Conservation (phyloP, 2,797 vertebrate genomes). For the Poecilia gillii region DNA sequence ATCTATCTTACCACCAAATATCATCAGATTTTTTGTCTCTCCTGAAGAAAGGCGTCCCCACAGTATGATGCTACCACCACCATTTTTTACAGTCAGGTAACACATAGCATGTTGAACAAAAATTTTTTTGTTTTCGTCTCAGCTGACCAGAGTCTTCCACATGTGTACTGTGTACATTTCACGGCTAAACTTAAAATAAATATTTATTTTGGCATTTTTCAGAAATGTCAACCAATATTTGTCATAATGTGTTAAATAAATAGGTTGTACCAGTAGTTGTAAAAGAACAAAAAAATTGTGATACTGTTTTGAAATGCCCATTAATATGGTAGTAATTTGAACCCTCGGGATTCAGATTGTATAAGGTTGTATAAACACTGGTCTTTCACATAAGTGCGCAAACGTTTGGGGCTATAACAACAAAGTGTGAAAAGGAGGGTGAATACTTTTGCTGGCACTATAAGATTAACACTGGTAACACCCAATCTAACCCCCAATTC, state of each 20-base stretch:
- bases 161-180: neutral
- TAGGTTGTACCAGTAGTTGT: neutral
- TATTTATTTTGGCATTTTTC: neutral
- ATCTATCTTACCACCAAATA: neutral
- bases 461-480: neutral
- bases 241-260: neutral
- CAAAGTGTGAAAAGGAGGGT: neutral
- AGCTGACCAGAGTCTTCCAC: neutral
- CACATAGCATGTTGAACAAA: neutral
- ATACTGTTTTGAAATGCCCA: neutral
- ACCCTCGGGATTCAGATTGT: neutral
- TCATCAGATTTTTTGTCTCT: neutral
- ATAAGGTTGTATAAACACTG: neutral
- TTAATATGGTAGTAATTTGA: neutral
- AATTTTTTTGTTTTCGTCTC: neutral
- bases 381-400: neutral
- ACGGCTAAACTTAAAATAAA: neutral
- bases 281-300: neutral
- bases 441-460: neutral
- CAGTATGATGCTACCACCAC: neutral
- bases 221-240: neutral
- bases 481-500: neutral
- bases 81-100: neutral
- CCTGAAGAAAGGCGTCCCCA: neutral
- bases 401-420: neutral